Conservation (phyloP, 1,140 invertebrate species). For the Apis florea region DNA sequence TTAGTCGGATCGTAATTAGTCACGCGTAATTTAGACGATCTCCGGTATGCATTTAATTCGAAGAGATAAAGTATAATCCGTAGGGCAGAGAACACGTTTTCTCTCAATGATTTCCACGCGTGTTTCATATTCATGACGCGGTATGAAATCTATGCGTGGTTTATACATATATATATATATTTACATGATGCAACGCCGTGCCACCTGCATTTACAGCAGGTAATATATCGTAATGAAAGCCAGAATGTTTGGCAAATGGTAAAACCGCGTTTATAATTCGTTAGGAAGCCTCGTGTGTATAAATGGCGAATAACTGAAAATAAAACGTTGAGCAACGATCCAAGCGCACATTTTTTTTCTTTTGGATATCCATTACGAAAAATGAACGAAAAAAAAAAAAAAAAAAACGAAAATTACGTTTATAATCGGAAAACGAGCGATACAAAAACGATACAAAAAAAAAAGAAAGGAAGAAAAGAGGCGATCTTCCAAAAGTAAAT, state of each 20-base stretch:
- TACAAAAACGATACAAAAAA: too few species aligned
- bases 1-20: neutral
- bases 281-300: neutral
- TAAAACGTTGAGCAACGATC: conserved; percentile 8
- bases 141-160: conserved; percentile 35
- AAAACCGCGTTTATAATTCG: conserved; percentile 28
- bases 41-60: neutral
- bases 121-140: conserved; percentile 43
- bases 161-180: conserved; percentile 8
- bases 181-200: conserved; percentile 29
- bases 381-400: neutral
- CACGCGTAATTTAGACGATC: neutral
- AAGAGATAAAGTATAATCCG: conserved; percentile 14
- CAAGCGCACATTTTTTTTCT: too few species aligned
- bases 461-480: neutral
- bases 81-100: neutral
- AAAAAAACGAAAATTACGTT: neutral
- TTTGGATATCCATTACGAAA: too few species aligned
- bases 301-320: neutral
- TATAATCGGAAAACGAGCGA: too few species aligned
- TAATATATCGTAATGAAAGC: conserved; percentile 50
- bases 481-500: neutral
- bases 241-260: conserved; percentile 34
- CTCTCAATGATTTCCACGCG: neutral
- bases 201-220: conserved; percentile 23